phyloP scores from a whole-genome alignment of 2,797 vertebrate species.

The Halcyon smyrnensis region DNA sequence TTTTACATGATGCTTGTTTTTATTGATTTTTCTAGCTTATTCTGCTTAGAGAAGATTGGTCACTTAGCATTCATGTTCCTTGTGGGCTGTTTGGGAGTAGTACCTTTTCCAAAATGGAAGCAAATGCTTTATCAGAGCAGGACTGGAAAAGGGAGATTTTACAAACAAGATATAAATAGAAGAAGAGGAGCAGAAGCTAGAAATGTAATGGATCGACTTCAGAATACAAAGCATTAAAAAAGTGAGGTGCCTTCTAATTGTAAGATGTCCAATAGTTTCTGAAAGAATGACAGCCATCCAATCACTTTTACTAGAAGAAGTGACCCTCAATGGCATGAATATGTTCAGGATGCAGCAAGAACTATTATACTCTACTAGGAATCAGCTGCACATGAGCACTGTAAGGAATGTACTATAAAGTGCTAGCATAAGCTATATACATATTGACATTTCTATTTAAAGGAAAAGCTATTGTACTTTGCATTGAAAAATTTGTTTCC shows the following conservation, averaged over 20 bases:
- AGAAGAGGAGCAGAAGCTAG: neutral
- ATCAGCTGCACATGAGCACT: neutral
- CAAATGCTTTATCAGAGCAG: neutral
- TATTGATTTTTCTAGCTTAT: neutral
- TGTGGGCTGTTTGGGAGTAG: rapidly evolving
- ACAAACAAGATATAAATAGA: neutral
- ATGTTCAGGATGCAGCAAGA: neutral
- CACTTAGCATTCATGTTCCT: neutral
- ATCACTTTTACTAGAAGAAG: neutral
- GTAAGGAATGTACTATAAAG: neutral
- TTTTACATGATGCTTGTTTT: neutral
- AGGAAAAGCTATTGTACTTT: neutral
- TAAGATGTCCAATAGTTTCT: neutral
- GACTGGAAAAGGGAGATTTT: neutral
- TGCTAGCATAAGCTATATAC: neutral
- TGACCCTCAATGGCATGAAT: neutral
- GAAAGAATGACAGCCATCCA: neutral
- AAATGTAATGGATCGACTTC: neutral
- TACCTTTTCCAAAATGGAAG: neutral
- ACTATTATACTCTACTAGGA: neutral
- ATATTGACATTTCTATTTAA: neutral
- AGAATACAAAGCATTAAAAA: neutral
- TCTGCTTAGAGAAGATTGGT: neutral
- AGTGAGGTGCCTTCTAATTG: neutral
- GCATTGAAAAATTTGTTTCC: neutral